Base-by-base conservation (phyloP, 2,113 vertebrate genomes). In the Murina feae region DNA sequence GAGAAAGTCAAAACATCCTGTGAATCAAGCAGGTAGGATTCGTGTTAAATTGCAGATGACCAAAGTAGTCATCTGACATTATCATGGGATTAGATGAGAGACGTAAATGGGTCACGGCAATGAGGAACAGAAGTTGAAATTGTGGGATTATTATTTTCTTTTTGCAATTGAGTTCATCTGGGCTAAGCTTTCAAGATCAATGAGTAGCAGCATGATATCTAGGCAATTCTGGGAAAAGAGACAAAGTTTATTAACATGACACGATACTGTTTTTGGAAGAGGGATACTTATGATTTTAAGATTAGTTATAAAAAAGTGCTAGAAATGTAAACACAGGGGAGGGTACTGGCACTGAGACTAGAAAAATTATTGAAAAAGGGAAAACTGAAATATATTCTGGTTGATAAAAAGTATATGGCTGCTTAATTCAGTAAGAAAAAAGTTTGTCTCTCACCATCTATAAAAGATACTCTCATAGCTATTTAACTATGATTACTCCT, bases 371-470 rank as follows among this genome's bases (percentile, higher is more conserved):
- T 42, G 72, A 79, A 89, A 76, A 44, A 44, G 3, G 39, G 35
- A 30, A 55, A 58, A 68, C 32, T 25, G n/a, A 94, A 87, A 78
- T 69, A 72, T 74, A 88, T 58, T 76, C 44, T 91, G 16, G 17
- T 35, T 82, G 83, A 86, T 74, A 60, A 74, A 92, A 30, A 82
- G 2, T 42, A 42, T 30, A 47, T 16, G 55, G 32, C 79, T 81
- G 16, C 11, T 90, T 93, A 81, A 88, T 79, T 89, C 32, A 79
- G 66, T 10, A 89, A 68, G 58, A 92, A 94, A 89, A 90, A 89
- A 32, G 25, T 35, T 28, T 75, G 4, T 58, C n/a, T 93, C 49
- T 90, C 74, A 81, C 9, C 23, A 55, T 79, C 39, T 90, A 71
- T 82, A 23, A 75, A 90, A 75, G 85, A 85, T 49, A 32, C 14